Evolutionary conservation across 2,888 invertebrate genomes (phyloP), one percentile per base, ranked within the genome.

Genomic region (Polymixis lichenea): DNA sequence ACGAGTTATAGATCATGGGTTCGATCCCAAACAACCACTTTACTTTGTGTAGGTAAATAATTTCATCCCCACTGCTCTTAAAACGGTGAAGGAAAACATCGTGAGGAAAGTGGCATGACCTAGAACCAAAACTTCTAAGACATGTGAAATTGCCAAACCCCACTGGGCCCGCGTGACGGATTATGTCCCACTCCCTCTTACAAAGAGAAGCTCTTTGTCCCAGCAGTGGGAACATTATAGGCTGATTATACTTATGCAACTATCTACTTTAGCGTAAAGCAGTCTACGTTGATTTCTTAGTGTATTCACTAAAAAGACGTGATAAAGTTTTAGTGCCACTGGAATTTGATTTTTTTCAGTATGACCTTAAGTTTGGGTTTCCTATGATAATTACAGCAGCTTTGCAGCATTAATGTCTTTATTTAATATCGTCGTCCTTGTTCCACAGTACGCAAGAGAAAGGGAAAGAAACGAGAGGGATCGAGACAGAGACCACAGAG

Each of bases 401-500:
- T n/a, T 56, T 25, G 0, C 25, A 69, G 9, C 2, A 15, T n/a
- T 43, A 2, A 38, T 28, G 28, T 17, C 1, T 4, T 61, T 43
- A 9, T 64, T 17, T 64, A 15, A 28, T 22, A 67, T 60, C 17
- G 49, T 13, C 13, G 7, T 55, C n/a, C 49, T 60, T 70, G 22
- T 76, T 77, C 58, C 22, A 66, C 93, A 97, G 97, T 97, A 97
- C 89, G 96, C 96, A 60, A 94, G 96, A 89, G 96, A 96, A 91
- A 91, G 96, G 82, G 96, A 96, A 86, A 91, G 96, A 89, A 96
- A 93, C 92, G 96, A 96, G 92, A 94, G 97, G 85, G 97, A 97
- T 93, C 95, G 96, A 71, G 97, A 96, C 91, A 95, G 97, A 90
- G 97, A 97, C 87, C 96, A 97, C 89, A 95, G 97, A 78, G 97